phyloP scores from a whole-genome alignment of 2,113 vertebrate genomes.

The Corythornis vintsioides region DNA sequence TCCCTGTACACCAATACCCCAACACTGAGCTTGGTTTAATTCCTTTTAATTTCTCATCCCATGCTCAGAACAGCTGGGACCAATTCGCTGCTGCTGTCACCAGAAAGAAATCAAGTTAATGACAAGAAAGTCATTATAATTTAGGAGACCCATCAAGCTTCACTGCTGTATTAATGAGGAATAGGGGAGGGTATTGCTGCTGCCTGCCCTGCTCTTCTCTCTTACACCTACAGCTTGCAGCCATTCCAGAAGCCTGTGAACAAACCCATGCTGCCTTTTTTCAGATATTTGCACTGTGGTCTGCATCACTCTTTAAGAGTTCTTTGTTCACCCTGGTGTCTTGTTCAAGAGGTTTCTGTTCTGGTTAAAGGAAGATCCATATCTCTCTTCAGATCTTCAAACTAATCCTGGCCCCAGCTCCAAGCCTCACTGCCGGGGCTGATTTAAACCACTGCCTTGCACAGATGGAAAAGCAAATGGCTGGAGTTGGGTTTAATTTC shows the following conservation, averaged over 20 bases:
- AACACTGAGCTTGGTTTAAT: background rate
- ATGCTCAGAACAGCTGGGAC: slow-evolving; percentile 27
- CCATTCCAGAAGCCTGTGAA: background rate
- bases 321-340: background rate
- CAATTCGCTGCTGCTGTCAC: slow-evolving; percentile 35
- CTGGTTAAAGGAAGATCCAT: background rate
- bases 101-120: slow-evolving; percentile 57
- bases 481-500: background rate
- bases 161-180: background rate
- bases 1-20: background rate
- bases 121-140: slow-evolving; percentile 37
- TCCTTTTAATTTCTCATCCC: slow-evolving; percentile 11
- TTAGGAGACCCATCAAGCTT: slow-evolving; percentile 1
- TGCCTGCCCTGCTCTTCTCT: background rate
- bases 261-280: background rate
- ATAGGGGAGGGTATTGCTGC: background rate
- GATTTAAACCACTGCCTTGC: background rate
- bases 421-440: background rate
- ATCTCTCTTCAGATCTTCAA: background rate
- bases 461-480: slow-evolving; percentile 64
- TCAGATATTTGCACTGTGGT: background rate
- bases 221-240: background rate
- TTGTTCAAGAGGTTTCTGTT: background rate
- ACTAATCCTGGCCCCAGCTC: background rate
- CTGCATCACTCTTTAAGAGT: background rate